phyloP scores from a whole-genome alignment of 2,113 vertebrate species.

The Lophura nycthemera region DNA sequence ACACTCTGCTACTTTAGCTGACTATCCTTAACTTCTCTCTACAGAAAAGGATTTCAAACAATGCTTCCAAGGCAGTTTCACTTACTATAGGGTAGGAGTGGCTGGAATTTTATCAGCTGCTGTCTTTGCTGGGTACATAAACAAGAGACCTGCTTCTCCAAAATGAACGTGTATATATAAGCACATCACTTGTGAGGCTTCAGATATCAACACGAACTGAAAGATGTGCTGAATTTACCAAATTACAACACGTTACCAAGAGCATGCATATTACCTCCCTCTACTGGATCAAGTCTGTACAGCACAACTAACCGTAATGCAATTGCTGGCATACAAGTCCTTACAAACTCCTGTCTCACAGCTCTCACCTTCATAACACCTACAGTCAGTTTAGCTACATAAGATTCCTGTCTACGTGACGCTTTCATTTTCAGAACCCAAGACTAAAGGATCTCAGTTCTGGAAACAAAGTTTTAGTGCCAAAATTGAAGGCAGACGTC shows the following conservation, averaged over 20 bases:
- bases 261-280: slow-evolving; percentile 34
- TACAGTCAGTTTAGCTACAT: not conserved
- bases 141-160: not conserved
- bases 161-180: not conserved
- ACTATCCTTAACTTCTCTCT: not conserved
- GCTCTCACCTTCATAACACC: not conserved
- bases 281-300: slow-evolving; percentile 3
- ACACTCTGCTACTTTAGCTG: not conserved
- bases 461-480: not conserved
- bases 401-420: not conserved
- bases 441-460: not conserved
- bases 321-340: not conserved
- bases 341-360: not conserved
- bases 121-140: not conserved
- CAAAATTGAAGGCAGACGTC: not conserved
- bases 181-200: not conserved
- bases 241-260: not conserved
- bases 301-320: not conserved
- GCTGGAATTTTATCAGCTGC: not conserved
- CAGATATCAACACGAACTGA: not conserved
- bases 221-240: not conserved
- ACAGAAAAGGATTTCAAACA: not conserved
- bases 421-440: not conserved
- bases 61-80: not conserved
- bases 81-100: not conserved